Percentiles rank a stretch among this genome's conserved stretches.
phyloP scores from a whole-genome alignment of 2,888 invertebrate genomes.

The Noctua pronuba region DNA sequence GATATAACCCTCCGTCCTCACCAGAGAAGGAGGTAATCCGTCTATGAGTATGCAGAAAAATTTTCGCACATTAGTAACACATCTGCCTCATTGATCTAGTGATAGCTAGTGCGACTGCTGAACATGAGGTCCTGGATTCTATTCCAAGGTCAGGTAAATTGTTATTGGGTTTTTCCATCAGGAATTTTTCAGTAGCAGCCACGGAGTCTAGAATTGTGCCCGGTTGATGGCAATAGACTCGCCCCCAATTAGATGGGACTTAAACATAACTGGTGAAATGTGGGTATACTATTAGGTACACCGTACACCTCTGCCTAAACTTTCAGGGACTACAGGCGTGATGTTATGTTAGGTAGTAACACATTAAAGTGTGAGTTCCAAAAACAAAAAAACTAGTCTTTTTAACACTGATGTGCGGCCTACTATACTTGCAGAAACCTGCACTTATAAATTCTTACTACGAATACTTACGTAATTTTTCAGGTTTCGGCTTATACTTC shows the following conservation, averaged over 20 bases:
- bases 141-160: no score
- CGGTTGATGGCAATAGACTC: no score
- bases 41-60: neutral
- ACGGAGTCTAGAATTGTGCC: no score
- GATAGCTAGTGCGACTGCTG: no score
- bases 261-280: no score
- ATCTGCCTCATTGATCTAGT: neutral
- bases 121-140: no score
- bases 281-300: no score
- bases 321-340: no score
- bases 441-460: neutral
- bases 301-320: no score
- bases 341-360: neutral
- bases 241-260: no score
- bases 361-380: neutral
- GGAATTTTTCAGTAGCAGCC: no score
- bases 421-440: neutral
- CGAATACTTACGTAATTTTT: neutral
- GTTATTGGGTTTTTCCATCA: no score
- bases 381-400: neutral
- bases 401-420: neutral
- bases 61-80: neutral
- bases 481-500: constrained; percentile 98
- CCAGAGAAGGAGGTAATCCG: neutral
- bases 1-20: neutral